Base-by-base conservation (phyloP, 2,797 vertebrate species). In the Lophius americanus region DNA sequence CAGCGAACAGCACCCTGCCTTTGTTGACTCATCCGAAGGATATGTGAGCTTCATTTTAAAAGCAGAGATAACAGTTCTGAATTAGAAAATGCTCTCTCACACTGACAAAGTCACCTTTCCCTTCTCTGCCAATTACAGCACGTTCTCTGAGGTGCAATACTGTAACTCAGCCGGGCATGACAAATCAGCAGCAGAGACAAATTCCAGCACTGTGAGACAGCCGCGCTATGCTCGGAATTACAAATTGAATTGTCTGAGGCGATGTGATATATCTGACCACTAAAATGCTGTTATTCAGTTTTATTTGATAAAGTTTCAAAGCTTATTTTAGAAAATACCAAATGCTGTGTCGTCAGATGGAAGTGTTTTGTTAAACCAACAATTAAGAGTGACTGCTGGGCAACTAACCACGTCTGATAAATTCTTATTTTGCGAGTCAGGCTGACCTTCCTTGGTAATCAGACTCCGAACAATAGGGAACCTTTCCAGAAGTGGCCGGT, bases 31-130 rank as follows among this genome's bases (percentile, higher is more conserved):
- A 60, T 68, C 68, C 43, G 47, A 61, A 75, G 64, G 75, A 77
- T 71, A 60, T 80, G 54, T 60, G 68, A 77, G 76, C 70, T 71
- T 77, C 44, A 62, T 36, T 51, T 43, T 13, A 75, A 85, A 85
- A 76, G 65, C 50, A 48, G 51, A 72, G 85, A 82, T 81, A 87
- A 85, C 52, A 4, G 73, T 61, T 51, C 38, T 68, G 70, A 72
- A 79, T 66, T 57, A 46, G 67, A 79, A 85, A 85, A 77, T 32
- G 75, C 73, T 37, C 6, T 48, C 64, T 78, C 73, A 64, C 61
- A 55, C 70, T 32, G 69, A 77, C 78, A 89, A 85, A 86, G 88
- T 90, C 83, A 88, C 86, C 82, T 87, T 84, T 56, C 51, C 72
- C 80, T 74, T 86, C 74, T 64, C 69, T 52, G 69, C 73, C 84